Conservation (phyloP, 1,140 invertebrate species). For the Sycobia sp. region DNA sequence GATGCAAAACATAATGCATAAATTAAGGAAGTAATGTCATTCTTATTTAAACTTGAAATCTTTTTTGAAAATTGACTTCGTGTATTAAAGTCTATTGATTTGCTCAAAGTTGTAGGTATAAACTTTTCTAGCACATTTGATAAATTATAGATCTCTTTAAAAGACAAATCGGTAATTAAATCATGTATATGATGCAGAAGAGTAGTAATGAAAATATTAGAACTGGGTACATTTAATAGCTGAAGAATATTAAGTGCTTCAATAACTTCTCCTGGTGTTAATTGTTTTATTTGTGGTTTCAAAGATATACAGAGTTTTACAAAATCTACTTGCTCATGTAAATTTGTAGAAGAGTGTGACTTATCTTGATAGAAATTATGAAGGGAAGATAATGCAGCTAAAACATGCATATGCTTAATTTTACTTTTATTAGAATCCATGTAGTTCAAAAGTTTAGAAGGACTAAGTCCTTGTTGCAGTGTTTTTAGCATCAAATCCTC, state of each 20-base stretch:
- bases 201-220: conserved; percentile 65
- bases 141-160: conserved; percentile 68
- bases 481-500: conserved; percentile 16
- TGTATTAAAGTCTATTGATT: conserved; percentile 67
- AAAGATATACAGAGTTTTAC: conserved; percentile 7
- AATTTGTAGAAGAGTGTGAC: not conserved
- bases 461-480: conserved; percentile 12
- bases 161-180: conserved; percentile 66
- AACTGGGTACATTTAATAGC: conserved; percentile 63
- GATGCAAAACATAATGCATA: conserved; percentile 22
- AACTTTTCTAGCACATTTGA: conserved; percentile 63
- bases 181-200: conserved; percentile 67
- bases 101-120: conserved; percentile 61
- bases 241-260: conserved; percentile 64
- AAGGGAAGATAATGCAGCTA: conserved; percentile 12
- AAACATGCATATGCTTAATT: conserved; percentile 14
- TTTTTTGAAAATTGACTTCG: conserved; percentile 8
- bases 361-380: conserved; percentile 25
- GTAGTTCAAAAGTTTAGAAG: conserved; percentile 19
- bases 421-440: conserved; percentile 22
- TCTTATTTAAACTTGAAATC: conserved; percentile 26
- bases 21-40: conserved; percentile 12
- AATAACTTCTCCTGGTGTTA: conserved; percentile 64
- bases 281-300: conserved; percentile 53
- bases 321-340: conserved; percentile 22